A percentile compares a stretch with the other conserved stretches of the same genome.
phyloP scores from a whole-genome alignment of 2,113 vertebrate genomes.

The Sprattus sprattus region DNA sequence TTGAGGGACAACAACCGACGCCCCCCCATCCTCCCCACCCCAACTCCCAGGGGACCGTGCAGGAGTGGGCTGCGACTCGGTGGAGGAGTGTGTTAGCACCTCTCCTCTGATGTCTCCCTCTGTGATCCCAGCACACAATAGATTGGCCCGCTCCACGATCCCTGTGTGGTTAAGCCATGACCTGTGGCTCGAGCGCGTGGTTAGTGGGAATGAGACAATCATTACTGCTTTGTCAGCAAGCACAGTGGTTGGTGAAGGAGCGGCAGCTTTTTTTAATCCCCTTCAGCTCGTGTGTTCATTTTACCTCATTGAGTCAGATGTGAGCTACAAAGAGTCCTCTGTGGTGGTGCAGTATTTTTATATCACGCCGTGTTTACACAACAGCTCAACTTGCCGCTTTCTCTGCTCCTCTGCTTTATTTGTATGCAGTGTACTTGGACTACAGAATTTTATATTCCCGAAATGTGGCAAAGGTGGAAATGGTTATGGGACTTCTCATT shows the following conservation, averaged over 20 bases:
- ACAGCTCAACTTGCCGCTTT: not conserved
- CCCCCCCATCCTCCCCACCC: not conserved
- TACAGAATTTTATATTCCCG: not conserved
- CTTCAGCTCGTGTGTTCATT: slow-evolving; percentile 27
- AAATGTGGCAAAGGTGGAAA: not conserved
- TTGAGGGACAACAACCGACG: slow-evolving; percentile 66
- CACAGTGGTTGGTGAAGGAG: slow-evolving; percentile 17
- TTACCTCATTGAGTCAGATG: slow-evolving; percentile 6
- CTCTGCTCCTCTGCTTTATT: not conserved
- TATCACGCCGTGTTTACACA: not conserved
- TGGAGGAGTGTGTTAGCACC: slow-evolving; percentile 86
- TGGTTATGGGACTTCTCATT: not conserved
- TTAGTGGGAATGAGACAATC: slow-evolving; percentile 60
- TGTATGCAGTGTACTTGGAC: not conserved
- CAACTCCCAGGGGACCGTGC: slow-evolving; percentile 84
- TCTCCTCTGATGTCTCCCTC: slow-evolving; percentile 86
- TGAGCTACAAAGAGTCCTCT: not conserved
- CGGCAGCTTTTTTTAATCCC: slow-evolving; percentile 29
- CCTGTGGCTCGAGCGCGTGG: slow-evolving; percentile 59
- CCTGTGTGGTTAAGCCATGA: slow-evolving; percentile 69
- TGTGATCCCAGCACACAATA: slow-evolving; percentile 73
- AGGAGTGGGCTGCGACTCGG: slow-evolving; percentile 82
- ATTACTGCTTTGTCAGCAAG: slow-evolving; percentile 70
- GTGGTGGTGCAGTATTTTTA: not conserved
- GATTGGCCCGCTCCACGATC: slow-evolving; percentile 67